A percentile compares a stretch with the other conserved stretches of the same genome.
These are phyloP conservation scores for Ferrisia virgata DNA, from an alignment of 2,888 invertebrate genomes.

Conservation along the genomic window DNA sequence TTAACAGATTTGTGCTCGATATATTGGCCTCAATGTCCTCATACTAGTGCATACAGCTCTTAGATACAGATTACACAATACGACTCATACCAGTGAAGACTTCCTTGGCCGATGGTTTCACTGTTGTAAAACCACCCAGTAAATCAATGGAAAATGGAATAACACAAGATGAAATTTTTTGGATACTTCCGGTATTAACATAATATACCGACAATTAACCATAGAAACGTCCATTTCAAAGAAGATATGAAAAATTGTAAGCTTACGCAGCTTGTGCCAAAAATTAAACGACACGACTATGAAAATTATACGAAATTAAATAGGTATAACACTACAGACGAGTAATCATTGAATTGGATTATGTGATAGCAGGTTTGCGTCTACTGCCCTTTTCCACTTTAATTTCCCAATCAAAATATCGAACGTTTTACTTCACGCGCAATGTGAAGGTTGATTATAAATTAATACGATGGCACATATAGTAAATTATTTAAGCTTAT, in stretches of 20 bases:
- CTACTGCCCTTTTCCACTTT: neutral
- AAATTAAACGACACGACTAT: neutral
- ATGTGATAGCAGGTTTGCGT: neutral
- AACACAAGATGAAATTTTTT: too few species aligned
- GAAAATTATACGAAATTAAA: neutral
- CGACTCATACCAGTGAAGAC: too few species aligned
- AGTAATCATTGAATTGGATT: neutral
- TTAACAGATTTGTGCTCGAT: neutral
- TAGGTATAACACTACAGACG: neutral
- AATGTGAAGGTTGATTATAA: conserved; percentile 22
- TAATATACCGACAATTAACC: neutral
- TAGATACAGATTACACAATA: too few species aligned
- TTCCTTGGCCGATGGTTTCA: too few species aligned
- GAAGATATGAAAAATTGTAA: neutral
- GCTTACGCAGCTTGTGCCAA: neutral
- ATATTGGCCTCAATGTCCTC: too few species aligned
- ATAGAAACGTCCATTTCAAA: too few species aligned
- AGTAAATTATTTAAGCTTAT: conserved; percentile 25
- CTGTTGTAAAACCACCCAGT: too few species aligned
- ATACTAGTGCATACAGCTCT: too few species aligned
- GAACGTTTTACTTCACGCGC: neutral
- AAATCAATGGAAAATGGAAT: too few species aligned
- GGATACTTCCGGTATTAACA: too few species aligned
- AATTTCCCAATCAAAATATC: neutral
- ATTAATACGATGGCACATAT: conserved; percentile 34